phyloP scores from a whole-genome alignment of 2,113 vertebrate genomes.

The Pedetes capensis region DNA sequence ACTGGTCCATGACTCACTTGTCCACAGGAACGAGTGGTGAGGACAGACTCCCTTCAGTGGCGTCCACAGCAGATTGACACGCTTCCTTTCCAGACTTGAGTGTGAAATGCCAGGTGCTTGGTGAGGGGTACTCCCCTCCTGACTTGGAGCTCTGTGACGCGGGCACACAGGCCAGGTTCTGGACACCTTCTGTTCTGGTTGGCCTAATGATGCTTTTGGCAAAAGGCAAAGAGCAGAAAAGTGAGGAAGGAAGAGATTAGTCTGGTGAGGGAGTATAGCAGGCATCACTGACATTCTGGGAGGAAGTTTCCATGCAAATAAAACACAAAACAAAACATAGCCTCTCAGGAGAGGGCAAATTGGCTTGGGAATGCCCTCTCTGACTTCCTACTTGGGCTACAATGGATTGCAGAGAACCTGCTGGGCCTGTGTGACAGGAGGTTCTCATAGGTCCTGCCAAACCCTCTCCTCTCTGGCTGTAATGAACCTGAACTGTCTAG shows the following conservation, averaged over 20 bases:
- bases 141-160: background rate
- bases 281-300: background rate
- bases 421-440: background rate
- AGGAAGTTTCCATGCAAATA: slow-evolving; percentile 33
- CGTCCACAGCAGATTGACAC: slow-evolving; percentile 55
- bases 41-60: background rate
- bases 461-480: background rate
- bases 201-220: slow-evolving; percentile 15
- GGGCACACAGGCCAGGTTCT: background rate
- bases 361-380: background rate
- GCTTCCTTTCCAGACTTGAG: slow-evolving; percentile 54
- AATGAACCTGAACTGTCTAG: background rate
- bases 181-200: slow-evolving; percentile 55
- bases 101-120: slow-evolving; percentile 23
- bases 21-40: background rate
- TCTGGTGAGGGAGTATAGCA: background rate
- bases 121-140: slow-evolving; percentile 34
- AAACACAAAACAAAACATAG: background rate
- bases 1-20: background rate
- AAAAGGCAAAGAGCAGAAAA: slow-evolving; percentile 14
- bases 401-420: background rate
- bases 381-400: background rate
- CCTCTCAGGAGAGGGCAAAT: background rate
- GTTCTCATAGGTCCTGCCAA: background rate
- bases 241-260: slow-evolving; percentile 17